Evolutionary conservation across 2,797 vertebrate genomes (phyloP).

Genomic region (Crocodylus rhombifer): DNA sequence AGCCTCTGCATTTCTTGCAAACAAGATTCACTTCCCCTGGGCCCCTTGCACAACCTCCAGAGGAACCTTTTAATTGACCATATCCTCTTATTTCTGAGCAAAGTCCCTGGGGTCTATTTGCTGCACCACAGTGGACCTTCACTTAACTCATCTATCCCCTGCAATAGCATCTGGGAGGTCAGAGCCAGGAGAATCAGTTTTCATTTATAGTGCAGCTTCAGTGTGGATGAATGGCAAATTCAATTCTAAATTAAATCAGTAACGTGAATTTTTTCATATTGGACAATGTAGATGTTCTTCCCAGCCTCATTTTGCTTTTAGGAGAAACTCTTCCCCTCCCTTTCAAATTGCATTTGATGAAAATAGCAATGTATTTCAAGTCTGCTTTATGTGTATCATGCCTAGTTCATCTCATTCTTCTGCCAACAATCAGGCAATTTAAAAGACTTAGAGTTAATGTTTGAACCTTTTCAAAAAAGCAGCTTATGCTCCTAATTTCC

Average conservation of each 20-base stretch:
- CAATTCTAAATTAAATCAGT: background rate
- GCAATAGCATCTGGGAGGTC: background rate
- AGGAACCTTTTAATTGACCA: background rate
- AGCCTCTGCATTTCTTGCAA: background rate
- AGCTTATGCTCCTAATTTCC: slow-evolving; percentile 59
- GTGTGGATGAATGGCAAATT: background rate
- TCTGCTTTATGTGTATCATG: background rate
- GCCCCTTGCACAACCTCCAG: background rate
- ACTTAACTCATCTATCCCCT: background rate
- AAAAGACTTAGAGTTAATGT: slow-evolving; percentile 53
- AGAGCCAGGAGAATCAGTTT: background rate
- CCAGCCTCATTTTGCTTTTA: background rate
- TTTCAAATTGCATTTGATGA: background rate
- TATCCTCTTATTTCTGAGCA: background rate
- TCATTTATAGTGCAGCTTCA: background rate
- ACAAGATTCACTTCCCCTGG: background rate
- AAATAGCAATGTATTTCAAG: slow-evolving; percentile 8
- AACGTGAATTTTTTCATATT: background rate
- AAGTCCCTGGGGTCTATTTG: slow-evolving; percentile 19
- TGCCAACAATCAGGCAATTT: slow-evolving; percentile 27
- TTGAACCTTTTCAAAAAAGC: slow-evolving; percentile 43
- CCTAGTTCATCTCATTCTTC: slow-evolving; percentile 24
- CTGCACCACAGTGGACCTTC: background rate
- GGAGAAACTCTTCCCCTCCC: background rate
- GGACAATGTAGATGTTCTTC: background rate